These are phyloP conservation scores for Trichacis sp. DNA, from an alignment of 2,888 invertebrate species.

Conservation along the genomic window DNA sequence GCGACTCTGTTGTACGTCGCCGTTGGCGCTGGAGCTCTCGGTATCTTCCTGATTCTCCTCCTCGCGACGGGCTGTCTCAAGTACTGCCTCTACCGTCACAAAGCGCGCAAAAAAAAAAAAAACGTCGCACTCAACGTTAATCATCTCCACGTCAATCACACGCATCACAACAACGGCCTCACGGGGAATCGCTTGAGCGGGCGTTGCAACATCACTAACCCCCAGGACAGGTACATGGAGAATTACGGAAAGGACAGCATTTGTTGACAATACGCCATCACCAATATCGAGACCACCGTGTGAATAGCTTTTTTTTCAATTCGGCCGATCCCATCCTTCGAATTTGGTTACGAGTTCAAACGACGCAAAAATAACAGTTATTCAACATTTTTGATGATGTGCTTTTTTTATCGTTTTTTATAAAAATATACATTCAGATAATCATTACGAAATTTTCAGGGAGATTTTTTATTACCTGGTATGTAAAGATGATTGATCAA, in stretches of 20 bases:
- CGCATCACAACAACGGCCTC: conserved; percentile 74
- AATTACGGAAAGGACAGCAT: conserved; percentile 77
- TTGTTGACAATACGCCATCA: conserved; percentile 76
- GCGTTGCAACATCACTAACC: conserved; percentile 46
- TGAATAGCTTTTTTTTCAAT: conserved; percentile 56
- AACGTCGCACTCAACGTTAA: conserved; percentile 74
- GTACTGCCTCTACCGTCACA: conserved; percentile 70
- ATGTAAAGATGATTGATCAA: too few relatives aligned
- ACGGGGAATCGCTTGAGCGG: conserved; percentile 55
- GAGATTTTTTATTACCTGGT: too few relatives aligned
- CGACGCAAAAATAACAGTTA: too few relatives aligned
- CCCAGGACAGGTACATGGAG: conserved; percentile 53
- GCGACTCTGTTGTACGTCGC: conserved; percentile 78
- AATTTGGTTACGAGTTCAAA: too few relatives aligned
- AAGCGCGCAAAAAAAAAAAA: conserved; percentile 72
- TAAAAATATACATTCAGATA: too few relatives aligned
- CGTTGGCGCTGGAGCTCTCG: conserved; percentile 75
- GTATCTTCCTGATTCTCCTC: conserved; percentile 73
- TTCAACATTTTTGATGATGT: too few relatives aligned
- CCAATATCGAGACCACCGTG: conserved; percentile 66
- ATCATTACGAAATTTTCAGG: too few relatives aligned
- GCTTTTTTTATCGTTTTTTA: too few relatives aligned
- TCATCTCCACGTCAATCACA: conserved; percentile 72
- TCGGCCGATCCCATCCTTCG: too few relatives aligned
- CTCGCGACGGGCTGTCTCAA: conserved; percentile 74